Evolutionary conservation across 2,797 vertebrate genomes (phyloP), one percentile per base, ranked within the genome.

Genomic region (Acrocephalus scirpaceus): DNA sequence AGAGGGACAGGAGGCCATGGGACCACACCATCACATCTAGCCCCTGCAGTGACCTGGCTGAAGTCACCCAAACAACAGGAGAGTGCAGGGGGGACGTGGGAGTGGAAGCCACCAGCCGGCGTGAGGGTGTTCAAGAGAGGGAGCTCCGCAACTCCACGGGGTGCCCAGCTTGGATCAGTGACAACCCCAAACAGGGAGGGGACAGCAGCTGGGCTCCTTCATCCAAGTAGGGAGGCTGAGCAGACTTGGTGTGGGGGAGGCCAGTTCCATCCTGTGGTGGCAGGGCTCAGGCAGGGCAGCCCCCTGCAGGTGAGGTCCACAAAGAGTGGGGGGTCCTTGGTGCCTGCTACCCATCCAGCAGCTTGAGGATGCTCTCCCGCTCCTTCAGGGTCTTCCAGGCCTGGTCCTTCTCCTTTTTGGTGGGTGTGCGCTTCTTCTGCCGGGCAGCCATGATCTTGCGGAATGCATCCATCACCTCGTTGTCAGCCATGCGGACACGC

Each of bases 381-480:
- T 99, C 99, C 95, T 99, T 99, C 94, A 99, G 97, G 10, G 99
- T 99, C 95, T 99, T 99, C 99, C 99, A 99, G 7, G 99, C 99
- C 97, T 99, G 99, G 96, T 99, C 99, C 80, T 99, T 99, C 96
- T 99, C 99, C 94, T 99, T 99, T 97, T 99, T 99, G 44, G 99
- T 99, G 5, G 99, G 99, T 0, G 99, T 99, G 81, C 99, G 99
- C 95, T 99, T 99, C 98, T 99, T 99, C 97, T 99, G 99, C 92
- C 99, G 98, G 29, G 99, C 99, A 1, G 99, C 99, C 99, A 99
- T 99, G 97, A 99, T 99, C 96, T 99, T 98, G 30, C 99, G 98
- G 97, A 99, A 99, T 45, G 99, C 99, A 2, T 99, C 99, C 99
- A 99, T 99, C 84, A 99, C 99, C 94, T 99, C 99, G 0, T 99